A percentile compares a stretch with the other conserved stretches of the same genome.
Conservation (phyloP, 2,888 invertebrate species). For the Thereva nobilitata region DNA sequence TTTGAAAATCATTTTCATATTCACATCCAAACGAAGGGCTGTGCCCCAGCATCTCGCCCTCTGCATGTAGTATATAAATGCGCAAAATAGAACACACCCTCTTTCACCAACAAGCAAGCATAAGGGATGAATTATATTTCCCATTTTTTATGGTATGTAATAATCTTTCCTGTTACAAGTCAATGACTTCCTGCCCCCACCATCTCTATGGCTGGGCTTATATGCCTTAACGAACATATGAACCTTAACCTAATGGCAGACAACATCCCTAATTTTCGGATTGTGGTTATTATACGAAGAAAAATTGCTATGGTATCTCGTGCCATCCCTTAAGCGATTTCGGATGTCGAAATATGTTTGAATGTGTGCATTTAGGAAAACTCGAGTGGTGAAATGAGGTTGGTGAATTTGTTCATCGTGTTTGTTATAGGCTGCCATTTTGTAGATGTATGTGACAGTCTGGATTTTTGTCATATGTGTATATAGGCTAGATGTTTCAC, state of each 20-base stretch:
- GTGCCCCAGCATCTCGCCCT: not conserved
- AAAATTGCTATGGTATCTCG: constrained; percentile 16
- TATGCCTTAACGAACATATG: constrained; percentile 8
- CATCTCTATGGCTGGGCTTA: not conserved
- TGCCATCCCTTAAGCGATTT: not conserved
- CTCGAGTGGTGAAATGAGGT: too few species aligned
- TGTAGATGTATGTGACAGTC: too few species aligned
- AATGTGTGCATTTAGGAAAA: too few species aligned
- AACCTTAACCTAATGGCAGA: constrained; percentile 22
- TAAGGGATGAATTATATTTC: too few species aligned
- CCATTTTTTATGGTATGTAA: too few species aligned
- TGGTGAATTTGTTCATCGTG: too few species aligned
- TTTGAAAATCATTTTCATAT: constrained; percentile 13
- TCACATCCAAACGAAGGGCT: constrained; percentile 10
- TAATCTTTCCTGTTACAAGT: too few species aligned
- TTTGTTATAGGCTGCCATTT: too few species aligned
- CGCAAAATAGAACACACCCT: constrained; percentile 22
- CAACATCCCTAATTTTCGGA: constrained; percentile 40
- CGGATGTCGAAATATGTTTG: too few species aligned
- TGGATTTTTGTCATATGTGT: too few species aligned
- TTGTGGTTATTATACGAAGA: constrained; percentile 37
- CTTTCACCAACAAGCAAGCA: constrained; percentile 5
- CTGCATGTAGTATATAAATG: not conserved
- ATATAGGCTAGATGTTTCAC: too few species aligned
- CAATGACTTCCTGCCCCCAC: not conserved